Percentiles rank a stretch among this genome's conserved stretches.
Evolutionary conservation across 2,113 vertebrate genomes (phyloP).

Genomic region (Microtus richardsoni): DNA sequence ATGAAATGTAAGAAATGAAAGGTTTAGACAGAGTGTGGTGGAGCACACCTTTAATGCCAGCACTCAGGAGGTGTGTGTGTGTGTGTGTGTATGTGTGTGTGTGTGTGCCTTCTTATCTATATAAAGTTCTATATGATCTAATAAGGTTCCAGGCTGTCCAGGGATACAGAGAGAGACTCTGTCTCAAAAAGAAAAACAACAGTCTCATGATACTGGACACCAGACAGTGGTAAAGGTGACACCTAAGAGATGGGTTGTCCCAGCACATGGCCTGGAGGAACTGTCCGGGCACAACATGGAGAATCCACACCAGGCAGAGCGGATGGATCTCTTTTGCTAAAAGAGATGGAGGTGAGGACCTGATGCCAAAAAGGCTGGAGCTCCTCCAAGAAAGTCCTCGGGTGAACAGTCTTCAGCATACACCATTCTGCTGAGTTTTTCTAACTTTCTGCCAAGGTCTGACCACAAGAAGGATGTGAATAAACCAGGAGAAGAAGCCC

Average conservation of each 20-base stretch:
- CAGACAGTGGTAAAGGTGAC: background rate
- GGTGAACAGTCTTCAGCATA: background rate
- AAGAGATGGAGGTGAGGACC: background rate
- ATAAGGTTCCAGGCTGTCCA: background rate
- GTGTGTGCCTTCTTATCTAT: no score
- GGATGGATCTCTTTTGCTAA: background rate
- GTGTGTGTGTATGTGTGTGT: no score
- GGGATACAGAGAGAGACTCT: background rate
- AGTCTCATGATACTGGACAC: background rate
- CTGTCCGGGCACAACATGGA: background rate
- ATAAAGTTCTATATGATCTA: no score
- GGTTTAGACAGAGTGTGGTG: background rate
- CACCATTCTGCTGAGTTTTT: background rate
- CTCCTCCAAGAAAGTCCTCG: background rate
- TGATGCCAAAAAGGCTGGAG: background rate
- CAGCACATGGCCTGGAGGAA: background rate
- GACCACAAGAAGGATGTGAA: background rate
- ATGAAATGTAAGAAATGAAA: background rate
- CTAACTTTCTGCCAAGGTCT: background rate
- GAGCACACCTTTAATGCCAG: background rate
- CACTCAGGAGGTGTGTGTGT: background rate
- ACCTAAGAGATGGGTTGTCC: background rate
- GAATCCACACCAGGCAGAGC: background rate
- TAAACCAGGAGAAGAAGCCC: background rate
- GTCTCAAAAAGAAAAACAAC: background rate